Percentiles rank a stretch among this genome's conserved stretches.
Conservation (phyloP, 2,113 vertebrate species). For the Halichoeres trimaculatus region DNA sequence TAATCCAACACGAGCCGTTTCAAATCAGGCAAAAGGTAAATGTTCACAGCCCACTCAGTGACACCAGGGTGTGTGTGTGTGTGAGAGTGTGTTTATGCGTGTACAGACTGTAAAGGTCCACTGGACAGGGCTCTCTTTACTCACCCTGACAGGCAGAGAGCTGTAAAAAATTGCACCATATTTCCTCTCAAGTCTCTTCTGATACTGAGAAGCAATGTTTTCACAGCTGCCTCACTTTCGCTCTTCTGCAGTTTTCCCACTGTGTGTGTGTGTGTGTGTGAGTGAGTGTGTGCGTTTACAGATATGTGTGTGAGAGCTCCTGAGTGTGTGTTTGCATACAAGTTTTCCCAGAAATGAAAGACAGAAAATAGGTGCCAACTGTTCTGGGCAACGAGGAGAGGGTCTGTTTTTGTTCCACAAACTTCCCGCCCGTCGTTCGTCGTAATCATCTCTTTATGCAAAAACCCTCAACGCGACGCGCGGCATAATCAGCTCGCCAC, state of each 20-base stretch:
- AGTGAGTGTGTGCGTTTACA: conserved; percentile 9
- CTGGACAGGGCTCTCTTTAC: conserved; percentile 61
- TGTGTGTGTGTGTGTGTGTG: conserved; percentile 13
- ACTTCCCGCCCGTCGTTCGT: conserved; percentile 43
- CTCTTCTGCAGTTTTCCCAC: conserved; percentile 26
- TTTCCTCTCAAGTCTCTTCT: conserved; percentile 71
- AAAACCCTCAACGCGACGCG: conserved; percentile 69
- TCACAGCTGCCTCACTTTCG: conserved; percentile 68
- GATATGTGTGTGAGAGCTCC: neutral
- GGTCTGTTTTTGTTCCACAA: conserved; percentile 42
- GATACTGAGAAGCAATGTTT: conserved; percentile 67
- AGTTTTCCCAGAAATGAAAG: conserved; percentile 12
- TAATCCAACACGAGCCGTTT: conserved; percentile 34
- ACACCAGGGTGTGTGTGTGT: conserved; percentile 29
- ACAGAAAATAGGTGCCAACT: conserved; percentile 47
- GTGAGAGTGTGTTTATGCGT: conserved; percentile 27
- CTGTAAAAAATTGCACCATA: conserved; percentile 70
- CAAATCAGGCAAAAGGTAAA: conserved; percentile 50
- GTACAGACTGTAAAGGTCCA: conserved; percentile 55
- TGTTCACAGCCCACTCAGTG: conserved; percentile 49
- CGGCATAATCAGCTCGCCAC: conserved; percentile 81
- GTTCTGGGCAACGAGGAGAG: conserved; percentile 34
- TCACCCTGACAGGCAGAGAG: conserved; percentile 65
- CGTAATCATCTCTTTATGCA: conserved; percentile 78
- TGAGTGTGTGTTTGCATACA: conserved; percentile 23